Percentiles rank a stretch among this genome's conserved stretches.
phyloP scores from a whole-genome alignment of 2,888 invertebrate species.

The Lepidocyrtoides sp. region DNA sequence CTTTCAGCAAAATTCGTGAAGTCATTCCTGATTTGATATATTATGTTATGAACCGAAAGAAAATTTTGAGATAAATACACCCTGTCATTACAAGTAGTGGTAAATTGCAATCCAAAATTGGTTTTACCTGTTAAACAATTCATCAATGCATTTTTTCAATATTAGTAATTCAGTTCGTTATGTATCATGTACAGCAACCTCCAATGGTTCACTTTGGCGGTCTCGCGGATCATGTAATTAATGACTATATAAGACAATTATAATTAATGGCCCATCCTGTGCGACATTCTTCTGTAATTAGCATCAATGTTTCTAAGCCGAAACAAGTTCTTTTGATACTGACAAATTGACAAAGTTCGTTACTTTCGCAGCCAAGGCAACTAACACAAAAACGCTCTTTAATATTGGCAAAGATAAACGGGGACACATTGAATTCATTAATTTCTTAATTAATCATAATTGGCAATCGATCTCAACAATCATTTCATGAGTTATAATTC shows the following conservation, averaged over 20 bases:
- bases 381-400: conserved; percentile 8
- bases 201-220: no score
- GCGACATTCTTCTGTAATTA: conserved; percentile 33
- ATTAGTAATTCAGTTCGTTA: no score
- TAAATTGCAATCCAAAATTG: no score
- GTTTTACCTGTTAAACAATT: no score
- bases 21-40: no score
- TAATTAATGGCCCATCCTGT: conserved; percentile 13
- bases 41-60: no score
- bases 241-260: neutral
- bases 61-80: no score
- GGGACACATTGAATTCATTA: neutral
- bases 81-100: no score
- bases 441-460: neutral
- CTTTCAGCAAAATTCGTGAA: no score
- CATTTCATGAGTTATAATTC: no score
- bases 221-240: neutral
- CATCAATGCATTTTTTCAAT: no score
- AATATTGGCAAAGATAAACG: conserved; percentile 2
- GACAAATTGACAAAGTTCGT: conserved; percentile 5
- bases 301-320: neutral
- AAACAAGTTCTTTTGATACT: neutral
- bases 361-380: neutral
- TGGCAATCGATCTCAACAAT: neutral
- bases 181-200: no score